phyloP scores from a whole-genome alignment of 2,888 invertebrate genomes.

The Anaspis maculata region DNA sequence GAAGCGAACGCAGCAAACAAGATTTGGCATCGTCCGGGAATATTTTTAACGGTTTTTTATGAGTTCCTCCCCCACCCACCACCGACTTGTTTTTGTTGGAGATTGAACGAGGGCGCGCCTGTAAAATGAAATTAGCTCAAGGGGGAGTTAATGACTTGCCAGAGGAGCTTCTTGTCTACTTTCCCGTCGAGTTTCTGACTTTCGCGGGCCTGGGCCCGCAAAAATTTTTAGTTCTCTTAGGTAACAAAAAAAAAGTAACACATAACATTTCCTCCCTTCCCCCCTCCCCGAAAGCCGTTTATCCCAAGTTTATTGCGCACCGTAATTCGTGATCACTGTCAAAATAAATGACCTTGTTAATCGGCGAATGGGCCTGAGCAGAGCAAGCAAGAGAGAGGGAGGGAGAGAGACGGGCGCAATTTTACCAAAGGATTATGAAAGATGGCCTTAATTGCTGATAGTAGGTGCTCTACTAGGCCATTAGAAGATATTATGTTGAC shows the following conservation, averaged over 20 bases:
- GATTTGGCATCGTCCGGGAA: slow-evolving; percentile 17
- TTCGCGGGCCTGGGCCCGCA: too few species aligned
- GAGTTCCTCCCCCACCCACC: slow-evolving; percentile 22
- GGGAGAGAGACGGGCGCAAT: too few species aligned
- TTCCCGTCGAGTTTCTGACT: too few species aligned
- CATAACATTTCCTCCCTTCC: too few species aligned
- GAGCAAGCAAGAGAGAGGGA: too few species aligned
- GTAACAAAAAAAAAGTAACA: too few species aligned
- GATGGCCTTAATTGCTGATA: slow-evolving; percentile 21
- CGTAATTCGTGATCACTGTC: slow-evolving; percentile 21
- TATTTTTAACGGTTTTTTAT: slow-evolving; percentile 19
- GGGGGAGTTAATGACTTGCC: slow-evolving; percentile 20
- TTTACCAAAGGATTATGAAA: slow-evolving; percentile 18
- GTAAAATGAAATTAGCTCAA: slow-evolving; percentile 21
- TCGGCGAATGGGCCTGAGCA: slow-evolving; percentile 16
- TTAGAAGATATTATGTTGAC: slow-evolving; percentile 16
- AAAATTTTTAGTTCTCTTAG: too few species aligned
- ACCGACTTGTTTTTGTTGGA: slow-evolving; percentile 20
- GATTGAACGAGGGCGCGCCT: slow-evolving; percentile 16
- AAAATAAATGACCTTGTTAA: slow-evolving; percentile 25
- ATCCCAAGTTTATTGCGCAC: too few species aligned
- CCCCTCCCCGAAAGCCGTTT: too few species aligned
- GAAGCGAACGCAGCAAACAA: too few species aligned
- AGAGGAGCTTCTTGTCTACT: too few species aligned
- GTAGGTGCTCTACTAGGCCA: slow-evolving; percentile 14